phyloP scores from a whole-genome alignment of 2,888 invertebrate species.

The Chymomyza procnemis region DNA sequence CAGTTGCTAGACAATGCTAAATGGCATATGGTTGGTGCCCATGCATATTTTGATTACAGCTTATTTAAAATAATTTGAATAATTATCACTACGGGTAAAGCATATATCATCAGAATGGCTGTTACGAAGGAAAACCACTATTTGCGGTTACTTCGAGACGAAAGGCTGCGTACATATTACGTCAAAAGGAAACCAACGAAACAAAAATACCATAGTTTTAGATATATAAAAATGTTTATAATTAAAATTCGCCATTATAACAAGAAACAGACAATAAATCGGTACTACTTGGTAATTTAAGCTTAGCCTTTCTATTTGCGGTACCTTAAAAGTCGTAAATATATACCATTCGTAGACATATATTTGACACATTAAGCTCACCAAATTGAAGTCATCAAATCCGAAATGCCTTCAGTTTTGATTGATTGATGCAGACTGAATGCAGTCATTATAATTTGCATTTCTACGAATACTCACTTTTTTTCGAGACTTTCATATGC shows the following conservation, averaged over 20 bases:
- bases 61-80: background rate
- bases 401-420: background rate
- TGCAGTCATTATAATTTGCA: background rate
- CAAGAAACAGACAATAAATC: background rate
- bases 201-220: background rate
- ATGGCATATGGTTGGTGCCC: too few species aligned
- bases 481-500: background rate
- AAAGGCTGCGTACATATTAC: background rate
- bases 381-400: background rate
- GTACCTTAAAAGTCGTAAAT: background rate
- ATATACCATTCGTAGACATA: background rate
- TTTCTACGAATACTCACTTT: background rate
- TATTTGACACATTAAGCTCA: background rate
- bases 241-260: background rate
- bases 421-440: slow-evolving; percentile 4
- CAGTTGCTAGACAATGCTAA: background rate
- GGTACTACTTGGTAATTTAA: background rate
- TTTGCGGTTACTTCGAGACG: background rate
- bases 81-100: background rate
- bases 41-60: background rate
- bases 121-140: background rate
- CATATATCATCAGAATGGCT: too few species aligned
- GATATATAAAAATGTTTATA: background rate
- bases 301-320: background rate
- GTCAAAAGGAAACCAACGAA: background rate